Percentiles rank a stretch among this genome's conserved stretches.
Conservation (phyloP, 2,113 vertebrate genomes). For the Trinectes maculatus region DNA sequence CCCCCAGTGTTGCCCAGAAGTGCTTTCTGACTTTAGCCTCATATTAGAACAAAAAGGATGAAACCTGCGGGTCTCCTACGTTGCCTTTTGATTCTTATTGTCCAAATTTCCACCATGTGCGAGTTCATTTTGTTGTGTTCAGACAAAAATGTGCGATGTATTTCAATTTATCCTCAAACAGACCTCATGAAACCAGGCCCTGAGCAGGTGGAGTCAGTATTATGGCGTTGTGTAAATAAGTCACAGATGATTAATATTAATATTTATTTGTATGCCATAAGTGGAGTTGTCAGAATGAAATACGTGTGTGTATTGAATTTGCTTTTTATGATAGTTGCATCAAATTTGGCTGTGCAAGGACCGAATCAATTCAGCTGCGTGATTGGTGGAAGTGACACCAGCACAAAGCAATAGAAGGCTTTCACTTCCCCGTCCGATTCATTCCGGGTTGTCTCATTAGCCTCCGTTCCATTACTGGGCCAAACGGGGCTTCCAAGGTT, state of each 20-base stretch:
- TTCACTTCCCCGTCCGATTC: slow-evolving; percentile 47
- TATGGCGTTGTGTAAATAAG: too few relatives aligned
- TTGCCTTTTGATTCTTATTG: too few relatives aligned
- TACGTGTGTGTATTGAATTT: slow-evolving; percentile 5
- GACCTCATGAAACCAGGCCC: too few relatives aligned
- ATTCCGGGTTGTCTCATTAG: slow-evolving; percentile 66
- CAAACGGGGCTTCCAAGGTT: slow-evolving; percentile 58
- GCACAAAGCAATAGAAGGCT: slow-evolving; percentile 33
- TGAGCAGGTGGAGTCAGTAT: too few relatives aligned
- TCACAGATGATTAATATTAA: slow-evolving; percentile 22
- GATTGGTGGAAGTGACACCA: slow-evolving; percentile 64
- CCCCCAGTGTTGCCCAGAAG: too few relatives aligned
- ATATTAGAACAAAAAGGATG: too few relatives aligned
- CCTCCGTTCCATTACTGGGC: slow-evolving; percentile 61
- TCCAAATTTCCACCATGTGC: too few relatives aligned
- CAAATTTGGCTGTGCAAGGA: slow-evolving; percentile 35
- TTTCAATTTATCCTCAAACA: too few relatives aligned
- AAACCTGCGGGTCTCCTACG: too few relatives aligned
- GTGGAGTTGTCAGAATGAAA: slow-evolving; percentile 32
- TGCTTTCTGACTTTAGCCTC: too few relatives aligned
- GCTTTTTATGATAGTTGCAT: slow-evolving; percentile 31
- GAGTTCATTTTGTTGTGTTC: too few relatives aligned
- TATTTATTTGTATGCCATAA: slow-evolving; percentile 34
- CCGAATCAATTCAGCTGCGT: slow-evolving; percentile 41
- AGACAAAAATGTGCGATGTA: too few relatives aligned